These are phyloP conservation scores for Mormyrus iriodes DNA, from an alignment of 2,113 vertebrate genomes.

Conservation along the genomic window DNA sequence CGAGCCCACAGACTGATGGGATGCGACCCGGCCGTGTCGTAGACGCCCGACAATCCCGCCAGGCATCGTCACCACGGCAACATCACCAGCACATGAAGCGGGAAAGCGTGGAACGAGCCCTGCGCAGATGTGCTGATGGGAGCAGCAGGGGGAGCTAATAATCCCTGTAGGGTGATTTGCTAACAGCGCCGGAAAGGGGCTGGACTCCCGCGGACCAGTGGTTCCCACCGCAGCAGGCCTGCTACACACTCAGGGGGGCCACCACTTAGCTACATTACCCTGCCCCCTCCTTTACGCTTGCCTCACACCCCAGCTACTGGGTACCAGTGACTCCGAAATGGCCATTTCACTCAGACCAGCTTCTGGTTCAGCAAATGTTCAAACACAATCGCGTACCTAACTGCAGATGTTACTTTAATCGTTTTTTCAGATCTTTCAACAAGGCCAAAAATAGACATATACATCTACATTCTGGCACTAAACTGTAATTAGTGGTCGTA, in stretches of 20 bases:
- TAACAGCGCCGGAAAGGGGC: neutral
- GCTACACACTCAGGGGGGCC: neutral
- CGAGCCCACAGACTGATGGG: neutral
- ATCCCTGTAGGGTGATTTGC: neutral
- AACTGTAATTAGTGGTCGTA: neutral
- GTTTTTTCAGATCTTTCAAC: neutral
- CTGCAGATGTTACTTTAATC: neutral
- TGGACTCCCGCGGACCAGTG: neutral
- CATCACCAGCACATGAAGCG: neutral
- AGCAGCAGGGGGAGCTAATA: neutral
- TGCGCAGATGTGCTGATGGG: neutral
- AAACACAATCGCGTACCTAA: neutral
- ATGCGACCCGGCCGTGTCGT: neutral
- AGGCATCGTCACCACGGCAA: conserved; percentile 5
- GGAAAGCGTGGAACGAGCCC: neutral
- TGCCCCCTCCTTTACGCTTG: neutral
- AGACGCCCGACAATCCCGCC: neutral
- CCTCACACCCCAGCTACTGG: neutral
- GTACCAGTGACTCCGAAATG: neutral
- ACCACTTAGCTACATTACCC: neutral
- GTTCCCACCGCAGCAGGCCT: neutral
- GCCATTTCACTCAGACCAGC: neutral
- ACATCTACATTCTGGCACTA: neutral
- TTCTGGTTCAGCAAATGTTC: neutral
- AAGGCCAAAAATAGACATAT: neutral